phyloP scores from a whole-genome alignment of 2,797 vertebrate genomes.

The Chelon labrosus region DNA sequence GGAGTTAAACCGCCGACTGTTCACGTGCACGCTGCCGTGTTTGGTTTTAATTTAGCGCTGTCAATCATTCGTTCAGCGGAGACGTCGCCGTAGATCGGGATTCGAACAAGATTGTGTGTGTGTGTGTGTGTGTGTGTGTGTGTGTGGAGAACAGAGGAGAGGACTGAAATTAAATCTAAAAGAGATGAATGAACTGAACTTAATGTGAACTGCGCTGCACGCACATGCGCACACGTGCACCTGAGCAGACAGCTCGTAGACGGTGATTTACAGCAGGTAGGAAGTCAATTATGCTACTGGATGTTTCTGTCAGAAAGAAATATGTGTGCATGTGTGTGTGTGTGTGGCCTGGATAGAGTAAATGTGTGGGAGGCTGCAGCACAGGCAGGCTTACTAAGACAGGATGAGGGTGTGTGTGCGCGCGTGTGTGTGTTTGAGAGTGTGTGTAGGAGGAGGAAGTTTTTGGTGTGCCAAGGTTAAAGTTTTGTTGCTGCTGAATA shows the following conservation, averaged over 20 bases:
- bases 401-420: conserved; percentile 62
- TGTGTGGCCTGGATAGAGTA: conserved; percentile 47
- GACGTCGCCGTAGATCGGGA: not conserved
- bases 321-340: conserved; percentile 17
- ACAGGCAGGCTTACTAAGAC: conserved; percentile 66
- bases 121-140: too few species aligned
- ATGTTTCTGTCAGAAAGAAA: conserved; percentile 52
- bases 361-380: conserved; percentile 66
- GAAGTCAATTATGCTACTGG: conserved; percentile 62
- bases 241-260: conserved; percentile 40
- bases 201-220: conserved; percentile 37
- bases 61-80: conserved; percentile 38
- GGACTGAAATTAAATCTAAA: conserved; percentile 33
- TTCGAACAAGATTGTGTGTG: not conserved
- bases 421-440: conserved; percentile 52
- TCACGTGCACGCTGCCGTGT: conserved; percentile 14
- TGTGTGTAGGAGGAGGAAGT: conserved; percentile 70
- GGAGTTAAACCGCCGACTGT: conserved; percentile 34
- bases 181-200: conserved; percentile 58
- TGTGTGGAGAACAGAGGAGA: conserved; percentile 7
- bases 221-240: conserved; percentile 16
- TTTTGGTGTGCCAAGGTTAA: conserved; percentile 63
- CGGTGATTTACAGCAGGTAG: conserved; percentile 63
- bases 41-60: conserved; percentile 60
- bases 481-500: conserved; percentile 39